Evolutionary conservation across 2,888 invertebrate genomes (phyloP).

Genomic region (Corythucha ciliata): DNA sequence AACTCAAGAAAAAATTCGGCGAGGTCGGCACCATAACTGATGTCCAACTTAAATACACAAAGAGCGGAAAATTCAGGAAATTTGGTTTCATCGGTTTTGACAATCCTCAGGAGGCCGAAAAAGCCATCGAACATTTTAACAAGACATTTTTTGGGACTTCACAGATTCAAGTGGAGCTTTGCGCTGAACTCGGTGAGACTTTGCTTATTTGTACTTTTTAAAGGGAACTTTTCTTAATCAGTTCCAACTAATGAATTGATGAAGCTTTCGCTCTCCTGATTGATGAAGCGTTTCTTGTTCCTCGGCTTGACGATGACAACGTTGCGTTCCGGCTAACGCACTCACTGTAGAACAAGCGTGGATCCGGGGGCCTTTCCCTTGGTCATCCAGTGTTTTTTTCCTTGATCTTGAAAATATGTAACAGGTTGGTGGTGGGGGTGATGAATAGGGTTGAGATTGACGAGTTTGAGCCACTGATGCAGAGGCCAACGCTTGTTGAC

Average conservation of each 20-base stretch:
- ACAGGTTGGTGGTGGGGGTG: too few relatives aligned
- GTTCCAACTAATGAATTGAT: not conserved
- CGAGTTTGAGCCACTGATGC: too few relatives aligned
- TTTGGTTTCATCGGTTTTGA: constrained; percentile 92
- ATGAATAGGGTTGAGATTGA: too few relatives aligned
- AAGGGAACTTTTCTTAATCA: not conserved
- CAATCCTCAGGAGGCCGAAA: constrained; percentile 64
- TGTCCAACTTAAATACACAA: constrained; percentile 83
- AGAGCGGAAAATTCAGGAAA: constrained; percentile 81
- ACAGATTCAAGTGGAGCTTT: constrained; percentile 50
- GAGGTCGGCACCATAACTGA: constrained; percentile 83
- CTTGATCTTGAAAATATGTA: too few relatives aligned
- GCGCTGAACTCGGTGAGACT: constrained; percentile 35
- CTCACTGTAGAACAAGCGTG: not conserved
- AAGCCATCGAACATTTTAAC: constrained; percentile 69
- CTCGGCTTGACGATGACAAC: not conserved
- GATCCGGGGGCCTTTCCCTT: not conserved
- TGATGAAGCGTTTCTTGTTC: too few relatives aligned
- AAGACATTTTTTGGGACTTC: constrained; percentile 75
- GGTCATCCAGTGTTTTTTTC: too few relatives aligned
- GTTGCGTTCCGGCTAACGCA: not conserved
- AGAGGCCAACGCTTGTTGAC: too few relatives aligned
- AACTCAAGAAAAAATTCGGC: constrained; percentile 64
- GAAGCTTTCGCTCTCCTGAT: too few relatives aligned
- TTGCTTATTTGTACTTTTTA: not conserved